Conservation (phyloP, 2,888 invertebrate genomes). For the Caenorhabditis parvicauda region DNA sequence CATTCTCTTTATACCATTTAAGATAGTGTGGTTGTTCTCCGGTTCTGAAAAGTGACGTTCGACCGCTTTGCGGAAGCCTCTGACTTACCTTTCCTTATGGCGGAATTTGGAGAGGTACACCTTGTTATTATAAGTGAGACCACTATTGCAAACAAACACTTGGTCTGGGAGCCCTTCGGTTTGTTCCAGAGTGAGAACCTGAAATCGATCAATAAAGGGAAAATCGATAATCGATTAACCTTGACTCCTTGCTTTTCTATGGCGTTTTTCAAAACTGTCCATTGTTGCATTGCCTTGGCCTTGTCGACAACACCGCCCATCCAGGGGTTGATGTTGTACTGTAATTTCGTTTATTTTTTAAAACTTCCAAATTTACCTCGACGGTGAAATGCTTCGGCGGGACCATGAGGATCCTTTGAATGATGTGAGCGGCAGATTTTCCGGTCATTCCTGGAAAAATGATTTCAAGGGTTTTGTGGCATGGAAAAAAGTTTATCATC, state of each 20-base stretch:
- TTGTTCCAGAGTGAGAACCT: constrained; percentile 59
- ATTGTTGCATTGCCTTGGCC: constrained; percentile 50
- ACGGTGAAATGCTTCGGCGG: constrained; percentile 59
- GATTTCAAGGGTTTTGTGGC: not conserved
- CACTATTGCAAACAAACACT: constrained; percentile 62
- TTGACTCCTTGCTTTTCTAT: constrained; percentile 58
- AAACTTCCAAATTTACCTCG: constrained; percentile 34
- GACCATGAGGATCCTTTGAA: constrained; percentile 59
- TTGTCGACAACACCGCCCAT: constrained; percentile 62
- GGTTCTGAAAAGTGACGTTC: constrained; percentile 27
- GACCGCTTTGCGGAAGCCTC: too few relatives aligned
- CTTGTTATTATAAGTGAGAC: constrained; percentile 53
- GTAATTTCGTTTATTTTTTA: not conserved
- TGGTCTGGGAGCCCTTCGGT: constrained; percentile 59
- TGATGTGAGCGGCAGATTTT: constrained; percentile 45
- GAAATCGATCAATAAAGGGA: not conserved
- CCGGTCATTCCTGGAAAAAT: constrained; percentile 23
- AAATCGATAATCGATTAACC: constrained; percentile 20
- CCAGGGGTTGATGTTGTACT: constrained; percentile 61
- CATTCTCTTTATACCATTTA: constrained; percentile 57
- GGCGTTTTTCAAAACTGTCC: constrained; percentile 51
- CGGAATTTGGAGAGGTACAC: constrained; percentile 61
- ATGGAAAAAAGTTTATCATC: not conserved
- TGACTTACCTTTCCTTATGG: constrained; percentile 49
- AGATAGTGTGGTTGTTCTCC: constrained; percentile 60